Evolutionary conservation across 2,888 invertebrate genomes (phyloP), one percentile per base, ranked within the genome.

Genomic region (Augiades crinisus): DNA sequence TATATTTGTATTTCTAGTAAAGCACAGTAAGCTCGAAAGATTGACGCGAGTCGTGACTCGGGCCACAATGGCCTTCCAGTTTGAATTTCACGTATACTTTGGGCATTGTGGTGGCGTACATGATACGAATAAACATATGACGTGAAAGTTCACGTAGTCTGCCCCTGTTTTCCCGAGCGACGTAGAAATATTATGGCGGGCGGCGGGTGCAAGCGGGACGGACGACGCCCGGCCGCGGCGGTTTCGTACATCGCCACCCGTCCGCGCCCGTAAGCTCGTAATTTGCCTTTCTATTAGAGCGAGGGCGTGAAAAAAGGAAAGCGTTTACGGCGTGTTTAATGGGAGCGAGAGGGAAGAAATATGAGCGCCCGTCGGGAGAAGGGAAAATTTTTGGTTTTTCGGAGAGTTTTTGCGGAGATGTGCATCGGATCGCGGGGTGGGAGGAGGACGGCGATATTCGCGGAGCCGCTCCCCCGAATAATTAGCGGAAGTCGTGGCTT

Each of bases 291-390:
- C 89, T 89, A 89, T 89, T 89, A 89, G 85, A 88, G 81, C 75
- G 87, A 88, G 89, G 89, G 89, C 88, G 89, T 89, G 88, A 88
- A 89, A 89, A 89, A 89, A 88, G 88, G 89, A 89, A 89, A 89
- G 89, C 89, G 85, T 88, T 89, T 89, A 89, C 88, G 88, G 89
- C 65, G 83, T 87, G 88, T 85, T 89, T 89, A 88, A 88, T 88
- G 87, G 79, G 89, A 88, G 89, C 62, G 89, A 89, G 80, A 85
- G 87, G 88, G 89, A 89, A 87, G 88, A 89, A 87, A 89, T 89
- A 89, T 84, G 81, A 76, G 81, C 85, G 69, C 83, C 87, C 78
- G 84, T 77, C 83, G 81, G 79, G 82, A 81, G 81, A 79, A 81
- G 83, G 89, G 87, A 88, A 89, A 86, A 81, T 88, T 88, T 88